These are phyloP conservation scores for Agrotis ipsilon DNA, from an alignment of 2,888 invertebrate genomes.

Conservation along the genomic window DNA sequence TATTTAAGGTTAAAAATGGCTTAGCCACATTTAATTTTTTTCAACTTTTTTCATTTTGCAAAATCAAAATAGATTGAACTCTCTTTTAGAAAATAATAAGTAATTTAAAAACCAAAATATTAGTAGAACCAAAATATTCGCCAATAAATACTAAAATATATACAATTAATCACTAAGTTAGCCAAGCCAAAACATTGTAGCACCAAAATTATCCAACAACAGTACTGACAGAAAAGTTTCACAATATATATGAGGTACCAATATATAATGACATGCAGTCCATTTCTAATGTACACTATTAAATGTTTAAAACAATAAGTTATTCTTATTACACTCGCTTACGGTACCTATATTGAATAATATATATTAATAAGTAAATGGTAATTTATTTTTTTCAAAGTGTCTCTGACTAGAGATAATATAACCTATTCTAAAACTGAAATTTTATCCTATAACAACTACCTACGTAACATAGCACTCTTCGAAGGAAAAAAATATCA, in stretches of 20 bases:
- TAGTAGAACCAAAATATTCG: conserved; percentile 80
- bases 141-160: conserved; percentile 87
- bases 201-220: conserved; percentile 87
- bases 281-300: conserved; percentile 79
- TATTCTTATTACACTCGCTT: conserved; percentile 85
- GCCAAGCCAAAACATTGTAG: conserved; percentile 90
- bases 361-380: conserved; percentile 89
- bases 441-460: conserved; percentile 81
- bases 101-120: conserved; percentile 71
- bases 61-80: conserved; percentile 64
- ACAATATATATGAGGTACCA: conserved; percentile 68
- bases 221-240: conserved; percentile 90
- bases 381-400: conserved; percentile 87
- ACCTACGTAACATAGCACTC: conserved; percentile 88
- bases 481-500: conserved; percentile 81
- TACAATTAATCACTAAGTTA: conserved; percentile 88
- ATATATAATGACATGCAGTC: conserved; percentile 80
- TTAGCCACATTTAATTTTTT: conserved; percentile 76
- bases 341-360: conserved; percentile 83
- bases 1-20: conserved; percentile 81
- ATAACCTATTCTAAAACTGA: conserved; percentile 86
- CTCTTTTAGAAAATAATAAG: conserved; percentile 59
- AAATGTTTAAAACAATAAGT: conserved; percentile 84
- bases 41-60: conserved; percentile 60
- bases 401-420: conserved; percentile 91